Base-by-base conservation (phyloP, 2,113 vertebrate species). In the Laticauda colubrina region DNA sequence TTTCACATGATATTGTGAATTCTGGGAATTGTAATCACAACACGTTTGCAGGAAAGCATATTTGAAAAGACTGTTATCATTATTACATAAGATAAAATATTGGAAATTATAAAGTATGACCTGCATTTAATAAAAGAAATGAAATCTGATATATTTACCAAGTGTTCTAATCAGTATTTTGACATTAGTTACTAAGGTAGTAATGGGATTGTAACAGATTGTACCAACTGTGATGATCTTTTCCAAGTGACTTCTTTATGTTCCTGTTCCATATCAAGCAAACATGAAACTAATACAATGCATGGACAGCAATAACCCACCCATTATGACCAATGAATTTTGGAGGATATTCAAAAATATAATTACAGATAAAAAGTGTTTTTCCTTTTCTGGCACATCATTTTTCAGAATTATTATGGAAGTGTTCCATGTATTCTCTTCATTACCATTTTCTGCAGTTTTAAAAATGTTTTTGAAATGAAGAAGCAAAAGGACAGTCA, bases 311-410 rank as follows among this genome's bases (percentile, higher is more conserved):
- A 96, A 96, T 43, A 86, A 96, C 95, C 96, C 97, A 97, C 96
- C 96, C 96, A 97, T 95, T 96, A 96, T 97, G 97, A 97, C 96
- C 96, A 97, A 96, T 96, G 92, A 94, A 92, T 29, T 85, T 95
- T 97, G 97, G 96, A 94, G 89, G 56, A 75, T 29, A 24, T 94
- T 96, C 96, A 97, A 96, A 97, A 81, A 96, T 95, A 95, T 96
- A 96, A 96, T 97, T 94, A 96, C 89, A 96, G 96, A 97, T 97
- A 95, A 97, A 97, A 97, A 96, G 96, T 92, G 96, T 91, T 87
- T 92, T 93, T 94, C 91, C 91, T 89, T 92, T 43, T 96, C 93
- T 97, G 95, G 95, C 94, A 95, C 95, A 95, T 95, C 95, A 95
- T 95, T 93, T 96, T 97, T 95, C 95, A 95, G 96, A 95, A 96